A percentile compares a stretch with the other conserved stretches of the same genome.
Conservation (phyloP, 2,797 vertebrate species). For the Emydoidea blandingii region DNA sequence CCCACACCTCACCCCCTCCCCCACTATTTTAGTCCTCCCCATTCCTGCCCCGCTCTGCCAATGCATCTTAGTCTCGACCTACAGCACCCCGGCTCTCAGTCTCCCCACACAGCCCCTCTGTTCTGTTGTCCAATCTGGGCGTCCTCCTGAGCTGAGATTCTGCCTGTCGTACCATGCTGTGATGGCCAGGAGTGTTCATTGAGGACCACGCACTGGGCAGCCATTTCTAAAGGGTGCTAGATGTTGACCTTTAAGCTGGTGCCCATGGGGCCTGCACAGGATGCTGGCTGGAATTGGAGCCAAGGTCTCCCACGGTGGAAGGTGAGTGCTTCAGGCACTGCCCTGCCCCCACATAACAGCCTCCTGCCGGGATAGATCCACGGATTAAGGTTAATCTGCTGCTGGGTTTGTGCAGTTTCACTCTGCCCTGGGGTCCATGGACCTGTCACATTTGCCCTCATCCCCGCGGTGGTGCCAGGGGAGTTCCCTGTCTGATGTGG, state of each 20-base stretch:
- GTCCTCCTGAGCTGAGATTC: neutral
- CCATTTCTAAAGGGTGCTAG: neutral
- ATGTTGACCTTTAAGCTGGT: neutral
- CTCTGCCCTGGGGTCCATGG: neutral
- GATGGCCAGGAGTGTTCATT: neutral
- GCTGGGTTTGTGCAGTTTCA: neutral
- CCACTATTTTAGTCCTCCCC: neutral
- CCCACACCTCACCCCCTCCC: neutral
- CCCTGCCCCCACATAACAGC: neutral
- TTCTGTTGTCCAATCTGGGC: neutral
- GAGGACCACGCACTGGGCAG: neutral
- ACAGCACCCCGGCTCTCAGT: neutral
- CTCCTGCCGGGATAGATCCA: neutral
- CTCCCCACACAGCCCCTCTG: neutral
- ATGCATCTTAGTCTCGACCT: neutral
- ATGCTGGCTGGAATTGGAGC: neutral
- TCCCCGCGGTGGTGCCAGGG: neutral
- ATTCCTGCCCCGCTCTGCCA: too few relatives aligned
- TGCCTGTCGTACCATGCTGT: neutral
- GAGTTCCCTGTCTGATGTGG: too few relatives aligned
- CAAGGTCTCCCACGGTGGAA: neutral
- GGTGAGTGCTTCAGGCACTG: neutral
- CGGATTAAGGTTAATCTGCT: neutral
- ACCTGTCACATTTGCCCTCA: neutral
- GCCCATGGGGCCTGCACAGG: neutral